These are phyloP conservation scores for Chauna torquata DNA, from an alignment of 2,113 vertebrate genomes.

Conservation along the genomic window DNA sequence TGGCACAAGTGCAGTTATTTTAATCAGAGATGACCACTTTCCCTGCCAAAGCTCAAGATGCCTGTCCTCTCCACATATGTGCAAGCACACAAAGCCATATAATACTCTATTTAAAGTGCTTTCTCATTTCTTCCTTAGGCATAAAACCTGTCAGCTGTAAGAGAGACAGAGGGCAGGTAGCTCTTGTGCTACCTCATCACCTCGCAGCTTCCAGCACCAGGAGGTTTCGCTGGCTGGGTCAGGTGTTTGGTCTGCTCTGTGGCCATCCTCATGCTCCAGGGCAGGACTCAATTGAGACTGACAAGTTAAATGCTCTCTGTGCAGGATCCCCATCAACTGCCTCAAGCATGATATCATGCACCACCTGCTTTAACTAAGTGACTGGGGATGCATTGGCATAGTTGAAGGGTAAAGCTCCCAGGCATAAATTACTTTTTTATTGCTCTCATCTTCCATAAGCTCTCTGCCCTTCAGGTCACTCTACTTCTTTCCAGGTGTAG, in stretches of 20 bases:
- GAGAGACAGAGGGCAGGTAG: not conserved
- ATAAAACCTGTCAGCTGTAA: constrained; percentile 1
- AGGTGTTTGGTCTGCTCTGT: not conserved
- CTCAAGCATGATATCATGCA: not conserved
- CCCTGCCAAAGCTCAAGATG: not conserved
- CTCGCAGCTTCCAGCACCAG: not conserved
- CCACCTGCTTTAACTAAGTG: not conserved
- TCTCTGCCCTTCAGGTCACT: not conserved
- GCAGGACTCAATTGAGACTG: not conserved
- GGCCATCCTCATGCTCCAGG: not conserved
- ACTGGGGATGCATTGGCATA: not conserved
- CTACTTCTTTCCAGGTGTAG: not conserved
- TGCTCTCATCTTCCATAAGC: not conserved
- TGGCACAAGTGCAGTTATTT: not conserved
- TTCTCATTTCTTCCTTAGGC: not conserved
- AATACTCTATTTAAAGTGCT: not conserved
- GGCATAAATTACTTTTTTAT: not conserved
- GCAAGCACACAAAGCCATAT: not conserved
- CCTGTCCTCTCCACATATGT: not conserved
- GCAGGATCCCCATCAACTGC: not conserved
- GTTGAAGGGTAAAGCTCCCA: not conserved
- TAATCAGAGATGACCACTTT: not conserved
- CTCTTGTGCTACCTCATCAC: not conserved
- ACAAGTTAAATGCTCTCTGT: not conserved
- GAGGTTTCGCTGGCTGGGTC: not conserved